phyloP scores from a whole-genome alignment of 2,113 vertebrate species.

The Phocoena phocoena region DNA sequence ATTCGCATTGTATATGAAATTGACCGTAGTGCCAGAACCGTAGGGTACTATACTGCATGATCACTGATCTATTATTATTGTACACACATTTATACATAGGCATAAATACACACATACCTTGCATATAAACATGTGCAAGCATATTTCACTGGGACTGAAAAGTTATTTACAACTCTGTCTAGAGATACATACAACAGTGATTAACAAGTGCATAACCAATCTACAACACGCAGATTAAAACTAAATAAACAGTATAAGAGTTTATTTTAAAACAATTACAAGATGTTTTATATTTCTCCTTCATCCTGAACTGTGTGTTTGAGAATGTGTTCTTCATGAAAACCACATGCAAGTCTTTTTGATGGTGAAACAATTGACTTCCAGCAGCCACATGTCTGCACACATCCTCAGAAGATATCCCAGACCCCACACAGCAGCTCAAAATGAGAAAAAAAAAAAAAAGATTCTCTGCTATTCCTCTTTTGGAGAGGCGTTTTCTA shows the following conservation, averaged over 20 bases:
- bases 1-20: conserved; percentile 62
- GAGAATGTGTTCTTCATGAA: conserved; percentile 80
- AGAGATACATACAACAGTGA: conserved; percentile 75
- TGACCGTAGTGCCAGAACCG: conserved; percentile 66
- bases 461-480: neutral
- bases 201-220: conserved; percentile 76
- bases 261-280: conserved; percentile 82
- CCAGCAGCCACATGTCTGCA: conserved; percentile 75
- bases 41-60: neutral
- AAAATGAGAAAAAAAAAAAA: neutral
- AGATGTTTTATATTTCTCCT: conserved; percentile 83
- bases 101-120: conserved; percentile 66
- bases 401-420: conserved; percentile 70
- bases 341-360: conserved; percentile 83
- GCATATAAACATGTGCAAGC: conserved; percentile 75
- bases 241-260: conserved; percentile 80
- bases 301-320: conserved; percentile 72
- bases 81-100: conserved; percentile 67
- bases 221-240: conserved; percentile 78
- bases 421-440: conserved; percentile 81
- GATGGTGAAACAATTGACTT: conserved; percentile 77
- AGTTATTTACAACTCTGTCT: conserved; percentile 80
- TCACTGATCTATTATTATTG: conserved; percentile 64
- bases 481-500: neutral
- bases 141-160: conserved; percentile 77